These are phyloP conservation scores for Ranitomeya imitator DNA, from an alignment of 2,113 vertebrate genomes.

Conservation along the genomic window DNA sequence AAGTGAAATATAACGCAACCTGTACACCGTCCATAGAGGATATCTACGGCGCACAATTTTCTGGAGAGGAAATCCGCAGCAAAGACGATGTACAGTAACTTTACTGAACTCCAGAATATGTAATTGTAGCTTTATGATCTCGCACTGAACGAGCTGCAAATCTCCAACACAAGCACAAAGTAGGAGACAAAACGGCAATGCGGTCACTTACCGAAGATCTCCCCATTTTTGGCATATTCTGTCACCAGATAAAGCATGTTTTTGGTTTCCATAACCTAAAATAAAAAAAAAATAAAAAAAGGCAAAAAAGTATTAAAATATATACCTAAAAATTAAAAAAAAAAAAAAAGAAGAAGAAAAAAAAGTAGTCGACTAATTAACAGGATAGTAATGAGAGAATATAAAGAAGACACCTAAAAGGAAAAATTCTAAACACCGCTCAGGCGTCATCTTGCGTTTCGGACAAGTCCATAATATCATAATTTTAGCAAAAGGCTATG, in stretches of 20 bases:
- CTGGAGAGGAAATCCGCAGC: neutral
- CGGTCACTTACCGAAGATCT: conserved; percentile 90
- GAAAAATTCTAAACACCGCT: too few relatives aligned
- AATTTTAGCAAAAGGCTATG: too few relatives aligned
- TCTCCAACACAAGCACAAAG: neutral
- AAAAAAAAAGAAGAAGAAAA: neutral
- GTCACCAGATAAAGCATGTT: conserved; percentile 99
- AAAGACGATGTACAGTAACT: neutral
- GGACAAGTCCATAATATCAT: too few relatives aligned
- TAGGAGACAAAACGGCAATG: neutral
- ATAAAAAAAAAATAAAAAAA: conserved; percentile 46
- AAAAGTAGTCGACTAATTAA: neutral
- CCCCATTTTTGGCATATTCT: conserved; percentile 97
- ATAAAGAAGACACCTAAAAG: too few relatives aligned
- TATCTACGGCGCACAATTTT: neutral
- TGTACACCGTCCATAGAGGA: neutral
- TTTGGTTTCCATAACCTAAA: conserved; percentile 98
- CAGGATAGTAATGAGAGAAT: too few relatives aligned
- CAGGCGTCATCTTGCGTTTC: too few relatives aligned
- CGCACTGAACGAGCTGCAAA: neutral
- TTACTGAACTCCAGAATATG: neutral
- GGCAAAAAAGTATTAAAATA: neutral
- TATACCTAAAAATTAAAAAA: neutral
- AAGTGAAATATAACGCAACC: neutral
- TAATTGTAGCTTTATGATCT: too few relatives aligned